Evolutionary conservation across 2,113 vertebrate genomes (phyloP).

Genomic region (Rhinopithecus roxellana): DNA sequence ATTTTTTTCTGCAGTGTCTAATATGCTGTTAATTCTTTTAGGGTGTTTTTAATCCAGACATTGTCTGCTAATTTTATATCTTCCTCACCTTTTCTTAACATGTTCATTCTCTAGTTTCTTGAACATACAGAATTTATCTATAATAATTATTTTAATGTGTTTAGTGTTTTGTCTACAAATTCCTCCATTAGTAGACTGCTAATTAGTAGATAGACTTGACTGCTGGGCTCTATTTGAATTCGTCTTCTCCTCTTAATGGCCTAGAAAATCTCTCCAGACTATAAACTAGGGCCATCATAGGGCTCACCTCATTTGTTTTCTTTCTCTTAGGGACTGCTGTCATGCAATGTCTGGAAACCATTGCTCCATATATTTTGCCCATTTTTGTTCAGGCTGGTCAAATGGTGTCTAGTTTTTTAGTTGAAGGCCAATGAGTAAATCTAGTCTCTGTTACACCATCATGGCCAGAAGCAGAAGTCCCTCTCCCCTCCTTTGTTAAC

Average conservation of each 20-base stretch:
- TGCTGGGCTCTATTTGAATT: neutral
- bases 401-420: neutral
- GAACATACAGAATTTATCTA: neutral
- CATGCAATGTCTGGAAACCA: neutral
- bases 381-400: neutral
- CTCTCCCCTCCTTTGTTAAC: too few species aligned
- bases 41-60: neutral
- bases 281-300: neutral
- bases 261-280: neutral
- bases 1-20: neutral
- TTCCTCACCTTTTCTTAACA: neutral
- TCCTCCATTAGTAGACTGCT: neutral
- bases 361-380: neutral
- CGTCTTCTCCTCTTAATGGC: neutral
- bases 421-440: neutral
- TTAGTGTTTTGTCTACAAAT: neutral
- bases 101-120: neutral
- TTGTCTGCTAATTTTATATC: neutral
- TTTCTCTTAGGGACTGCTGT: neutral
- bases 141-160: neutral
- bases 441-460: neutral
- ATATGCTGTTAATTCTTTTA: neutral
- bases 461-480: neutral
- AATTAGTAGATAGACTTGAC: neutral
- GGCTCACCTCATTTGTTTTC: neutral